phyloP scores from a whole-genome alignment of 1,140 invertebrate genomes.

The Trachelipus rathkii region DNA sequence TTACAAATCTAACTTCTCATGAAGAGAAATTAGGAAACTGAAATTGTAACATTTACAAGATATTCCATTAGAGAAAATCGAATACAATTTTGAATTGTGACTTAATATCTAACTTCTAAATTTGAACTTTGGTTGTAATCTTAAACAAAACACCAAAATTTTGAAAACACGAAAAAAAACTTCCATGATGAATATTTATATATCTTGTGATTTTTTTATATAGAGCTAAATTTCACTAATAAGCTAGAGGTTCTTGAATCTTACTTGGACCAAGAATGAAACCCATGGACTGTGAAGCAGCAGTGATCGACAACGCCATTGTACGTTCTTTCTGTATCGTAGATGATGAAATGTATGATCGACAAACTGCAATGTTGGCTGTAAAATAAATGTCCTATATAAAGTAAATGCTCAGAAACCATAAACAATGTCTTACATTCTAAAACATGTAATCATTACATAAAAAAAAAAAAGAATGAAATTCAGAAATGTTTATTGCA shows the following conservation, averaged over 20 bases:
- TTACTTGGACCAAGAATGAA: conserved; percentile 76
- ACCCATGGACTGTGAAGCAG: conserved; percentile 78
- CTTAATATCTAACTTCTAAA: too few species aligned
- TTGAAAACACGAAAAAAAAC: conserved; percentile 51
- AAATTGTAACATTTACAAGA: too few species aligned
- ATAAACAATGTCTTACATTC: neutral
- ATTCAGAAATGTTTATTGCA: neutral
- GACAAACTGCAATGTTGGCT: conserved; percentile 80
- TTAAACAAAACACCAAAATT: too few species aligned
- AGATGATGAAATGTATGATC: conserved; percentile 79
- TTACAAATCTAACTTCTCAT: too few species aligned
- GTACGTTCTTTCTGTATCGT: conserved; percentile 75
- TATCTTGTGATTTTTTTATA: neutral
- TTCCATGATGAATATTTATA: conserved; percentile 7
- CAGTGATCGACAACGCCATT: conserved; percentile 74
- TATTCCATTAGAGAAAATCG: too few species aligned
- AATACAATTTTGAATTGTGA: too few species aligned
- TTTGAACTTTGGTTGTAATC: conserved; percentile 39
- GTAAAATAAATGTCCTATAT: neutral
- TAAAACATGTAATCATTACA: neutral
- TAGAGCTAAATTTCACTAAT: too few species aligned
- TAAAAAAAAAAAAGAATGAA: neutral
- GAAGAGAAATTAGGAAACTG: too few species aligned
- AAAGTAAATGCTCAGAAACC: neutral
- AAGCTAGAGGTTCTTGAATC: neutral